These are phyloP conservation scores for Pegea sp. DNA, from an alignment of 23 tunicate genomes.

Conservation along the genomic window DNA sequence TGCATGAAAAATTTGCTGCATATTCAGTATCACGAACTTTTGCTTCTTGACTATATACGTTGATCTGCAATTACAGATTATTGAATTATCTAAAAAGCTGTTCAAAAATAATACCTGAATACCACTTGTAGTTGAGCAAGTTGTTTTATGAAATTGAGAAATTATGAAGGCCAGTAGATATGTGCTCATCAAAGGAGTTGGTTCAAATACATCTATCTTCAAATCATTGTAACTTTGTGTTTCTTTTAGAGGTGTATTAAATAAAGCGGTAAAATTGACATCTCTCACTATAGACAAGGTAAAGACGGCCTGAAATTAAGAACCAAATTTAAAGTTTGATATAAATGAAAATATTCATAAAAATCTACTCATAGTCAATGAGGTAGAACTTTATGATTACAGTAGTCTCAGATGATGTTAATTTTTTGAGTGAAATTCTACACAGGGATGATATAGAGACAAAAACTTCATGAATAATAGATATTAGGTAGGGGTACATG, in stretches of 20 bases:
- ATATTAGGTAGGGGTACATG: no score
- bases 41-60: conserved; percentile 42
- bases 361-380: no score
- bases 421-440: no score
- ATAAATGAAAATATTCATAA: neutral
- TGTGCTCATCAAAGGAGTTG: conserved; percentile 56
- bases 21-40: conserved; percentile 26
- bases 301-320: conserved; percentile 28
- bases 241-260: conserved; percentile 55
- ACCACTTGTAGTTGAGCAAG: conserved; percentile 6
- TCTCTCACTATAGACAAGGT: conserved; percentile 39
- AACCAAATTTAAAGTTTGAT: conserved; percentile 1
- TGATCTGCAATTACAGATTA: conserved; percentile 15
- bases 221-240: conserved; percentile 3
- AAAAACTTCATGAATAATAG: no score
- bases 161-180: conserved; percentile 63
- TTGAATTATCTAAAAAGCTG: neutral
- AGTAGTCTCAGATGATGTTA: no score
- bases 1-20: conserved; percentile 34
- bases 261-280: conserved; percentile 10
- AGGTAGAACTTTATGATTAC: no score
- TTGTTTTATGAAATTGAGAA: conserved; percentile 27
- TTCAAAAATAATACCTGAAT: conserved; percentile 12
- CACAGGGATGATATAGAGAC: no score
- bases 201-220: conserved; percentile 15